Base-by-base conservation (phyloP, 2,888 invertebrate genomes). In the Apamea sordens region DNA sequence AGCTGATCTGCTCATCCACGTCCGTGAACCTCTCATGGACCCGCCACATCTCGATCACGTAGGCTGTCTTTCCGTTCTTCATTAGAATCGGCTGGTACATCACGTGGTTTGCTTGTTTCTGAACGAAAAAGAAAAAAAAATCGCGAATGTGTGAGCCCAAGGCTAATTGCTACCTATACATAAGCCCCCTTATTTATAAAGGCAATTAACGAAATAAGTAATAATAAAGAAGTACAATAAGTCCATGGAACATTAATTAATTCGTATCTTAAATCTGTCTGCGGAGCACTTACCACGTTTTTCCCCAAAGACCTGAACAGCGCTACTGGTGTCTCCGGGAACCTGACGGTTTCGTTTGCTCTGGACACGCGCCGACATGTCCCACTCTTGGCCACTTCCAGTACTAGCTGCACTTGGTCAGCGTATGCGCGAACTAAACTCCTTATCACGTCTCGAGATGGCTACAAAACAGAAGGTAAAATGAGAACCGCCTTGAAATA, bases 21-120 rank as follows among this genome's bases (percentile, higher is more conserved):
- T 97, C 97, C 78, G 97, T 97, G 92, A 98, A 98, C 47, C 94
- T 94, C 0, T 96, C 94, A 0, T 94, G 93, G 0, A 94, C 87
- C n/a, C 98, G 95, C 97, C 97, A 98, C 89, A 98, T 95, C 93
- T 98, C 98, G 67, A 98, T 94, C 1, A 98, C 97, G 64, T 98
- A 98, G 74, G 97, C 96, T 56, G 98, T 94, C 89, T 97, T 97
- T 0, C 98, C 98, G 88, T 97, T 97, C 2, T 97, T 97, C 86
- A 97, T 97, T 3, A 97, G 94, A 71, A 98, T 97, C 0, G 98
- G 98, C 89, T 98, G 97, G 85, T 97, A 97, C 83, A 97, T 93
- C 8, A 97, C 92, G 86, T 97, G 96, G 44, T 95, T 93, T 2
- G 93, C 94, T 81, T 95, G 94, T 76, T 89, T 91, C 97, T 97